Evolutionary conservation across 92 coral and sea anemone species (phyloP), one percentile per base, ranked within the genome.

Genomic region (Hydrozoanthus gracilis): DNA sequence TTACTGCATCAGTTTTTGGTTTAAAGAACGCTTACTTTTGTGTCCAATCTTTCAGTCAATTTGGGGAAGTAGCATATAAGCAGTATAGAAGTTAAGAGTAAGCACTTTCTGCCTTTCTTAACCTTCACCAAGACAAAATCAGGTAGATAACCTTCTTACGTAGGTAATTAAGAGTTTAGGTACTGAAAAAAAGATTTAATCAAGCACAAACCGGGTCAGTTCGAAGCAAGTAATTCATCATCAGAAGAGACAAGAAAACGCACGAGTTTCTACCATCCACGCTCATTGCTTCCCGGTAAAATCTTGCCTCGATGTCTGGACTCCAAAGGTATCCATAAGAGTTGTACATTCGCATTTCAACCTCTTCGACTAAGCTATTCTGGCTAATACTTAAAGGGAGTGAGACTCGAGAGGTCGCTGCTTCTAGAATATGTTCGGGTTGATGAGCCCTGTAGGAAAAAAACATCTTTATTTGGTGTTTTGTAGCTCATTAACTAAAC

Each of bases 301-400:
- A 72, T 72, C 77, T 45, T 12, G 50, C 77, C 11, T 72, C 54
- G 8, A 72, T 20, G 17, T 72, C 15, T 2, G 54, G 52, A 7
- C 17, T 12, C 77, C 77, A 72, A 3, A 6, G 13, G 27, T 13
- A 72, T 13, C 77, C 77, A 45, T 72, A 45, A 72, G n/a, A 4
- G 10, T 44, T 45, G 15, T 72, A 72, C 52, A 72, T 45, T 12
- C 77, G 52, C 54, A 72, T 15, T 72, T 72, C 77, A 12, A 72
- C 14, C 55, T 72, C 77, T 46, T 72, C 77, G 45, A 72, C 77
- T 45, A 72, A 72, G 39, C 77, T 72, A 54, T 72, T 72, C 77
- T 72, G 77, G 20, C 54, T 72, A 7, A 72, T 44, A 3, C 18
- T 18, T 13, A 72, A 52, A 18, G 77, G 77, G 35, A 72, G 9